A percentile compares a stretch with the other conserved stretches of the same genome.
Conservation (phyloP, 1,140 invertebrate genomes). For the Acromyrmex echinatior region DNA sequence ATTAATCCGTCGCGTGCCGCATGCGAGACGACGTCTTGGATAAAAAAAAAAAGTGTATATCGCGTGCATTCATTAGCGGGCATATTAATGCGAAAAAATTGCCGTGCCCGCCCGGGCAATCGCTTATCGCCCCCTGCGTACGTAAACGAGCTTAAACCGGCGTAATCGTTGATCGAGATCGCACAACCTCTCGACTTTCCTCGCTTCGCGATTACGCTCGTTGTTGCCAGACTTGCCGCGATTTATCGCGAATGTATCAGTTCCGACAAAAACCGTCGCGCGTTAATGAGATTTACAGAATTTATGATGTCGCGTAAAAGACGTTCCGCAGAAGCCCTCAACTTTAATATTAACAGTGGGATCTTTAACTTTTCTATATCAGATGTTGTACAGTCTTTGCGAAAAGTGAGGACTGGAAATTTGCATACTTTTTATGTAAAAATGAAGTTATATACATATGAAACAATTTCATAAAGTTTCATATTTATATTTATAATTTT, state of each 20-base stretch:
- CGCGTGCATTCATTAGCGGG: conserved; percentile 57
- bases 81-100: conserved; percentile 64
- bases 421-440: no score
- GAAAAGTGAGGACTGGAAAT: no score
- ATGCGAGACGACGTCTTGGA: conserved; percentile 55
- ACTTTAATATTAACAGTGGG: not conserved
- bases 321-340: not conserved
- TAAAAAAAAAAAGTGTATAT: conserved; percentile 44
- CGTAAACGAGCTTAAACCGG: conserved; percentile 60
- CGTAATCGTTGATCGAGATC: conserved; percentile 54
- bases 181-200: conserved; percentile 55
- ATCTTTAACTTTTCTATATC: not conserved
- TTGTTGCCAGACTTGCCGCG: conserved; percentile 41
- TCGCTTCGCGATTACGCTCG: conserved; percentile 54
- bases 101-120: conserved; percentile 57
- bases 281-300: conserved; percentile 50
- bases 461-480: no score
- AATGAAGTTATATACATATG: no score
- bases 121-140: conserved; percentile 55
- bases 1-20: conserved; percentile 65
- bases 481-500: no score
- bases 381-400: no score
- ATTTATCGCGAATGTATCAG: conserved; percentile 59
- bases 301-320: conserved; percentile 3
- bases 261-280: conserved; percentile 47